Percentiles rank a stretch among this genome's conserved stretches.
Evolutionary conservation across 37 sponge, comb jelly and placozoan species (phyloP).

Genomic region (Ianthella basta): DNA sequence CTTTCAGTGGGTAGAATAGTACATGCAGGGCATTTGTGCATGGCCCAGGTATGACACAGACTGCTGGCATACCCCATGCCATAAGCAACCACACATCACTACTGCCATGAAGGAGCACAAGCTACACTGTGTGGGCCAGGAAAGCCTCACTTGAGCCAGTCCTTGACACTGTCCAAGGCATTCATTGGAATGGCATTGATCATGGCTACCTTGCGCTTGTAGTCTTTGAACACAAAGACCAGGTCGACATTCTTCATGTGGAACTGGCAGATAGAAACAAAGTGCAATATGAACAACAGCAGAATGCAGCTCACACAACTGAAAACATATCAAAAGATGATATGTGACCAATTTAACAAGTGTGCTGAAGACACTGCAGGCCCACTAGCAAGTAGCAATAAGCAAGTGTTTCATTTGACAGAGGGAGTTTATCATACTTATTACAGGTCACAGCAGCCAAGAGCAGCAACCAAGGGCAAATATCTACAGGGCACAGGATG

Average conservation of each 20-base stretch:
- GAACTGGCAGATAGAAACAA: constrained; percentile 64
- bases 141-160: constrained; percentile 93
- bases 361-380: not conserved
- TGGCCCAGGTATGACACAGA: not conserved
- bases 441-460: no score
- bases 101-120: no score
- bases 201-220: constrained; percentile 89
- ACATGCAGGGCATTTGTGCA: no score
- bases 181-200: constrained; percentile 93
- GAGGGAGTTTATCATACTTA: no score
- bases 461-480: no score
- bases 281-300: not conserved
- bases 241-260: constrained; percentile 98
- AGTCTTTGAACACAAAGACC: constrained; percentile 98
- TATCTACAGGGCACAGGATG: no score
- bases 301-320: no score
- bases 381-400: no score
- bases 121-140: no score
- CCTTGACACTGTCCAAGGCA: constrained; percentile 90
- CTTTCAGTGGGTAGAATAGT: no score
- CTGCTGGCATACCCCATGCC: not conserved
- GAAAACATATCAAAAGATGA: not conserved
- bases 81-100: not conserved
- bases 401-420: no score
- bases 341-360: not conserved